Evolutionary conservation across 2,888 invertebrate genomes (phyloP).

Genomic region (Trachelus stipa): DNA sequence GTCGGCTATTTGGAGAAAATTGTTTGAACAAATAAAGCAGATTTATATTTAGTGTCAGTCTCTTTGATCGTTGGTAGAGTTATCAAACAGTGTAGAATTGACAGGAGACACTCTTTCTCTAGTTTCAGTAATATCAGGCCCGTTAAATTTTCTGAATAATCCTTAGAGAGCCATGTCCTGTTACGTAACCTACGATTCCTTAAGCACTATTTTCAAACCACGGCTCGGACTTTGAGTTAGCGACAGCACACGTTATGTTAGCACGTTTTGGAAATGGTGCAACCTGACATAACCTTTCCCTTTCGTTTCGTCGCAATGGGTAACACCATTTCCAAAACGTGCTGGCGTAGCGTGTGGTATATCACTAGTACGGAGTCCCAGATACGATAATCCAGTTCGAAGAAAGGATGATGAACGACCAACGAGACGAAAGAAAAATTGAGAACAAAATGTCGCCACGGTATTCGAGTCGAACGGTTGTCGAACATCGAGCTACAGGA

Average conservation of each 20-base stretch:
- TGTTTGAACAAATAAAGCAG: neutral
- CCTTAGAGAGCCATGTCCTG: neutral
- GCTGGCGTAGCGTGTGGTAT: no score
- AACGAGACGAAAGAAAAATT: neutral
- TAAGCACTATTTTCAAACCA: neutral
- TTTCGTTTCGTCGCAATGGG: no score
- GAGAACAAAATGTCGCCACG: neutral
- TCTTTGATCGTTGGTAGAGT: no score
- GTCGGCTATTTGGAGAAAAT: neutral
- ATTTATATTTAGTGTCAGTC: neutral
- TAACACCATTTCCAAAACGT: no score
- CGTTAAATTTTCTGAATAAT: neutral
- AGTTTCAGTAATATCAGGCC: no score
- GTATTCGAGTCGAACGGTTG: constrained; percentile 17
- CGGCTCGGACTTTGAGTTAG: no score
- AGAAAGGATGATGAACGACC: neutral
- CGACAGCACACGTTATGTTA: no score
- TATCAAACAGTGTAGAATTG: no score
- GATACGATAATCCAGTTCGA: neutral
- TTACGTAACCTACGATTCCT: neutral
- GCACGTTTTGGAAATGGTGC: no score
- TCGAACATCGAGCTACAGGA: constrained; percentile 21
- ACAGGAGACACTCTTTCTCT: no score
- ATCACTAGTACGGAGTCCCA: neutral
- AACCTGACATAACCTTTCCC: no score